These are phyloP conservation scores for Scortum barcoo DNA, from an alignment of 2,113 vertebrate species.

Conservation along the genomic window DNA sequence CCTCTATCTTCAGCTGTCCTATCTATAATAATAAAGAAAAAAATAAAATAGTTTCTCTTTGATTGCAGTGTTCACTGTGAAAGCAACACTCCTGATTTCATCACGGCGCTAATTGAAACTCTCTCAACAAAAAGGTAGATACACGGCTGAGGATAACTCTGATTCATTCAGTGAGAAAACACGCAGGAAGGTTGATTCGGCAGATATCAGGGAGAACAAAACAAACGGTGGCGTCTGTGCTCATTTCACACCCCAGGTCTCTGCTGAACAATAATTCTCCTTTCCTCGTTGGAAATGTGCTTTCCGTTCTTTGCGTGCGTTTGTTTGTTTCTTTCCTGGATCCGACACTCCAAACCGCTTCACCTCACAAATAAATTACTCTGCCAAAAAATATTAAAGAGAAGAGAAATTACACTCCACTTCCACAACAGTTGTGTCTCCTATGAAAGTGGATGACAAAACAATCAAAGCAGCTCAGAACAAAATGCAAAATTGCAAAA, in stretches of 20 bases:
- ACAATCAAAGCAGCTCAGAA: not conserved
- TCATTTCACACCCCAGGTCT: conserved; percentile 31
- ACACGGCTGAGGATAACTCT: not conserved
- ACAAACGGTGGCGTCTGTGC: too few species aligned
- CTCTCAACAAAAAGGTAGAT: not conserved
- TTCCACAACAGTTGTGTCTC: too few species aligned
- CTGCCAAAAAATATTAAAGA: conserved; percentile 29
- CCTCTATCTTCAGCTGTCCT: too few species aligned
- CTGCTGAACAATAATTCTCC: conserved; percentile 26
- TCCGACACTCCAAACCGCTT: too few species aligned
- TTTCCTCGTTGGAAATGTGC: too few species aligned
- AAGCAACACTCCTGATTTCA: not conserved
- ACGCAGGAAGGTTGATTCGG: not conserved
- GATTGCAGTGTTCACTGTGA: not conserved
- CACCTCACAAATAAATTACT: conserved; percentile 38
- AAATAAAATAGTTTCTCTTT: not conserved
- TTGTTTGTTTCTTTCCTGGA: too few species aligned
- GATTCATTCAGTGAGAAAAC: not conserved
- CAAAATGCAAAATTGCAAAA: not conserved
- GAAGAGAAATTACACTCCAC: conserved; percentile 15
- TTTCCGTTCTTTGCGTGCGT: too few species aligned
- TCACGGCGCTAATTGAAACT: not conserved
- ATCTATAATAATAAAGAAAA: not conserved
- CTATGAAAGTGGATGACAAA: conserved; percentile 12
- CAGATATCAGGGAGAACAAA: conserved; percentile 12